These are phyloP conservation scores for Xestia sexstrigata DNA, from an alignment of 2,888 invertebrate species.

Conservation along the genomic window DNA sequence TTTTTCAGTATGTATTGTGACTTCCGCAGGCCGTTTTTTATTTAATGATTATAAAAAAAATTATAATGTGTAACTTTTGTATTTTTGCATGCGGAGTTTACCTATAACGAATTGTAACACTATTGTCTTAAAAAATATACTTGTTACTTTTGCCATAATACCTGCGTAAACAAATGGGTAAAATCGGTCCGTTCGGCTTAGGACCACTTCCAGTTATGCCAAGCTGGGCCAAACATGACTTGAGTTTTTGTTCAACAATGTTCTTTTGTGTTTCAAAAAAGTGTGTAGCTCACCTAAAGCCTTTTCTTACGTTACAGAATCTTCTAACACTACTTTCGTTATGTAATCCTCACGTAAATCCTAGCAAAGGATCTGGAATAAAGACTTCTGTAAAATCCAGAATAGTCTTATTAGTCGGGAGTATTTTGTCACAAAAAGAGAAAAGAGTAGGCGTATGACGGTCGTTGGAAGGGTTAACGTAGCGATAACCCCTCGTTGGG, in stretches of 20 bases:
- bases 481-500: conserved; percentile 45
- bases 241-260: not conserved
- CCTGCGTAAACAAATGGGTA: not conserved
- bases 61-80: not conserved
- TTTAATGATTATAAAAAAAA: not conserved
- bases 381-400: conserved; percentile 25
- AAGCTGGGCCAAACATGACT: not conserved
- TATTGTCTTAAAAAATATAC: not conserved
- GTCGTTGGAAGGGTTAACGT: conserved; percentile 24
- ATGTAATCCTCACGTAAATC: conserved; percentile 14
- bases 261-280: not conserved
- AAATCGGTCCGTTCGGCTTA: not conserved
- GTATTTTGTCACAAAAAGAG: conserved; percentile 51
- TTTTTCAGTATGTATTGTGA: not conserved
- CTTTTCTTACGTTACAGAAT: not conserved
- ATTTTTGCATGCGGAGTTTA: not conserved
- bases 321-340: not conserved
- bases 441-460: conserved; percentile 32
- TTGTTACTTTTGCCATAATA: not conserved
- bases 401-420: conserved; percentile 47
- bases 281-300: not conserved
- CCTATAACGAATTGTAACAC: not conserved
- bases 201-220: not conserved
- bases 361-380: conserved; percentile 13
- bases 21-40: not conserved